A percentile compares a stretch with the other conserved stretches of the same genome.
These are phyloP conservation scores for Sminthopsis crassicaudata DNA, from an alignment of 2,113 vertebrate genomes.

Conservation along the genomic window DNA sequence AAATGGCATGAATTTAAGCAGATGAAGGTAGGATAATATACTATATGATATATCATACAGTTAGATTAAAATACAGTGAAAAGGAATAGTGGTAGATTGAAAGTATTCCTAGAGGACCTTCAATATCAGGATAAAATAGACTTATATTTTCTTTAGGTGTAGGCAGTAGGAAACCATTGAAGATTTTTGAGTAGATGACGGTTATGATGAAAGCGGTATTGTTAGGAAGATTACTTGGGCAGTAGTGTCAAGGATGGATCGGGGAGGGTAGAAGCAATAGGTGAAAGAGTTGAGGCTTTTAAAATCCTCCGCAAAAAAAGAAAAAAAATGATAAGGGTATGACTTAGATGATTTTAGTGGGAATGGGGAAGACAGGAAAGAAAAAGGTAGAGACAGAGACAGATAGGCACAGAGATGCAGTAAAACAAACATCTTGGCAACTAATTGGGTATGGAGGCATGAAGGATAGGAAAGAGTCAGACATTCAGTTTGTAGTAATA, in stretches of 20 bases:
- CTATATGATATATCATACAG: neutral
- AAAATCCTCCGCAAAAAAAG: neutral
- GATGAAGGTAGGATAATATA: neutral
- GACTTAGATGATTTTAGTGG: neutral
- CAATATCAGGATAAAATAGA: neutral
- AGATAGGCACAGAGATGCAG: too few species aligned
- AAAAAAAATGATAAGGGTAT: neutral
- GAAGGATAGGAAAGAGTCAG: neutral
- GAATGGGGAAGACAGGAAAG: neutral
- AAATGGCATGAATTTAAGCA: neutral
- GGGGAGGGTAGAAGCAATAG: neutral
- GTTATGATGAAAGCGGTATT: neutral
- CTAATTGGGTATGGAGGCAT: neutral
- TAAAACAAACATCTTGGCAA: neutral
- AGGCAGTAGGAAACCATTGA: neutral
- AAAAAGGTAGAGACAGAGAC: too few species aligned
- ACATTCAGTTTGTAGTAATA: neutral
- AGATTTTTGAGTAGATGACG: neutral
- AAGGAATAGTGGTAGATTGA: neutral
- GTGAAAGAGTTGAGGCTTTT: neutral
- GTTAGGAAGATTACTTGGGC: neutral
- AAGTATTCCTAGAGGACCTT: neutral
- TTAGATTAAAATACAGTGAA: neutral
- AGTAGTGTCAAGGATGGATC: neutral
- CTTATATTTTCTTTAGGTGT: neutral